These are phyloP conservation scores for Psittacus erithacus DNA, from an alignment of 2,113 vertebrate genomes.

Conservation along the genomic window DNA sequence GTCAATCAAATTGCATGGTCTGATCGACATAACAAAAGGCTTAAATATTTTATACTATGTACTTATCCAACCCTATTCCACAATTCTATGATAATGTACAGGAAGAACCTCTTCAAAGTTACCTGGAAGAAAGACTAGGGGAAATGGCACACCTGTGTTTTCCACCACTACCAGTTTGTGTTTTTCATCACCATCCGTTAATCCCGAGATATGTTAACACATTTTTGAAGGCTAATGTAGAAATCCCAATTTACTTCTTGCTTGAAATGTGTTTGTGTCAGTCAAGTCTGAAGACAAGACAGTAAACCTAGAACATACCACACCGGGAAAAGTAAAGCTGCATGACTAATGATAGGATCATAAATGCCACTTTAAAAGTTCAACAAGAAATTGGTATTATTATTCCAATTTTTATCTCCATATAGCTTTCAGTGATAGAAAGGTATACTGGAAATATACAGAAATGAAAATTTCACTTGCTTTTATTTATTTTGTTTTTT, in stretches of 20 bases:
- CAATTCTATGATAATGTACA: not conserved
- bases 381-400: not conserved
- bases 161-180: not conserved
- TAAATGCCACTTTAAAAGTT: not conserved
- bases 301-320: not conserved
- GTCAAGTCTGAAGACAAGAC: not conserved
- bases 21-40: not conserved
- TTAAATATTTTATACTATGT: not conserved
- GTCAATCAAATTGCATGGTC: not conserved
- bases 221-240: not conserved
- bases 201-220: not conserved
- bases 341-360: not conserved
- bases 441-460: not conserved
- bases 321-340: not conserved
- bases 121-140: not conserved
- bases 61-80: not conserved
- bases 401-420: not conserved
- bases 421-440: not conserved
- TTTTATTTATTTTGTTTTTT: not conserved
- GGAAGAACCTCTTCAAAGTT: not conserved
- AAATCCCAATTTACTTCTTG: not conserved
- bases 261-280: not conserved
- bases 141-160: not conserved
- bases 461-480: not conserved
- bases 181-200: not conserved